Evolutionary conservation across 2,113 vertebrate genomes (phyloP).

Genomic region (Mionectes macconnelli): DNA sequence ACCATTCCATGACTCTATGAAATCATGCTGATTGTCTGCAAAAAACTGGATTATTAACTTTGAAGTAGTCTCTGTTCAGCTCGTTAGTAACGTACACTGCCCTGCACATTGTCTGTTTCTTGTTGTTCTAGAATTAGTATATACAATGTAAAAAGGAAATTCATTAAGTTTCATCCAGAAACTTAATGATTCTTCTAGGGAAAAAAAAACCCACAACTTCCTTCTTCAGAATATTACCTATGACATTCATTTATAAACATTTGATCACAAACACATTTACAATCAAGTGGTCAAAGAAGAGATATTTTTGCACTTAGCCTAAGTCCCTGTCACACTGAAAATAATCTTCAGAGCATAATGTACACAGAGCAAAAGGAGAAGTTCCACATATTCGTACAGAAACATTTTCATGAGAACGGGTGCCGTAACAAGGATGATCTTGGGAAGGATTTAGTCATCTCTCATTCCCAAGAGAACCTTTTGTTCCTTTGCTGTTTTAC

Average conservation of each 20-base stretch:
- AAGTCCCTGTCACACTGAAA: neutral
- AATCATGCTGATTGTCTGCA: neutral
- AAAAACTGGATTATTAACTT: neutral
- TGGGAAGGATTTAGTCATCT: neutral
- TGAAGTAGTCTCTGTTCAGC: neutral
- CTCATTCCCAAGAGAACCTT: neutral
- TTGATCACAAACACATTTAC: neutral
- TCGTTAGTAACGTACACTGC: neutral
- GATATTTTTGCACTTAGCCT: neutral
- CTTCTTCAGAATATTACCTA: neutral
- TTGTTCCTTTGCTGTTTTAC: neutral
- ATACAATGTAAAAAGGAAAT: neutral
- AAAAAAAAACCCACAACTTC: neutral
- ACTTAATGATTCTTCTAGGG: neutral
- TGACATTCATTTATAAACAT: neutral
- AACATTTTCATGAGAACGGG: neutral
- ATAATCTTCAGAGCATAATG: neutral
- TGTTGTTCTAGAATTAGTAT: neutral
- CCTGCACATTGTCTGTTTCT: neutral
- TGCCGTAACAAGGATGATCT: neutral
- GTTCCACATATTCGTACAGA: accelerated
- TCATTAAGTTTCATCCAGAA: neutral
- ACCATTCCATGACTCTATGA: neutral
- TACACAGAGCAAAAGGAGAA: neutral
- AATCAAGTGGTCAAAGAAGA: neutral